Conservation (phyloP, 2,888 invertebrate genomes). For the Xestia xanthographa region DNA sequence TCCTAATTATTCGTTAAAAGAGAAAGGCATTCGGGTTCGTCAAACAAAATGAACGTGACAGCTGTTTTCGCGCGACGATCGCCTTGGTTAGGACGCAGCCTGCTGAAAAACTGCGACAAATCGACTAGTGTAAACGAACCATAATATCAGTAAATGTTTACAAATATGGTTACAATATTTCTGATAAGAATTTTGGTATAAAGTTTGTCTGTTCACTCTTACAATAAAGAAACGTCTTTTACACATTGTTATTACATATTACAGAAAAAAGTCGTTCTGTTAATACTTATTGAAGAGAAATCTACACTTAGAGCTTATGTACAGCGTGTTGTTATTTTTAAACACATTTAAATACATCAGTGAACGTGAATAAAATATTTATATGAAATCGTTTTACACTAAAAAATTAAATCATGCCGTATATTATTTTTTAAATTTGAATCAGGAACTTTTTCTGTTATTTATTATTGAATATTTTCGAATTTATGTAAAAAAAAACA, state of each 20-base stretch:
- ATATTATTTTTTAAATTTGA: slow-evolving; percentile 15
- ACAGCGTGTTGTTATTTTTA: slow-evolving; percentile 58
- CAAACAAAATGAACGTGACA: background rate
- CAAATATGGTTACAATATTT: slow-evolving; percentile 58
- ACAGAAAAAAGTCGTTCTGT: slow-evolving; percentile 42
- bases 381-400: slow-evolving; percentile 18
- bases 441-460: slow-evolving; percentile 57
- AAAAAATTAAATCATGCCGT: slow-evolving; percentile 16
- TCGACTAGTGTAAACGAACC: slow-evolving; percentile 46
- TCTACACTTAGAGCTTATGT: slow-evolving; percentile 65
- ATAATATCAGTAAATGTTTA: slow-evolving; percentile 49
- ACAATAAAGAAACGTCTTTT: slow-evolving; percentile 38
- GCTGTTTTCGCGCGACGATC: background rate
- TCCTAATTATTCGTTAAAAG: background rate
- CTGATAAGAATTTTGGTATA: slow-evolving; percentile 66
- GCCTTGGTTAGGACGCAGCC: background rate
- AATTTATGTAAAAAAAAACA: slow-evolving; percentile 33
- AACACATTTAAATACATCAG: slow-evolving; percentile 54
- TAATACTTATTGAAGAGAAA: slow-evolving; percentile 59
- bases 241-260: slow-evolving; percentile 32
- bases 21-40: background rate
- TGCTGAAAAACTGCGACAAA: slow-evolving; percentile 4
- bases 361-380: slow-evolving; percentile 38
- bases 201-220: slow-evolving; percentile 59
- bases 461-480: slow-evolving; percentile 31